Base-by-base conservation (phyloP, 2,888 invertebrate genomes). In the Cataglyphis albicans region DNA sequence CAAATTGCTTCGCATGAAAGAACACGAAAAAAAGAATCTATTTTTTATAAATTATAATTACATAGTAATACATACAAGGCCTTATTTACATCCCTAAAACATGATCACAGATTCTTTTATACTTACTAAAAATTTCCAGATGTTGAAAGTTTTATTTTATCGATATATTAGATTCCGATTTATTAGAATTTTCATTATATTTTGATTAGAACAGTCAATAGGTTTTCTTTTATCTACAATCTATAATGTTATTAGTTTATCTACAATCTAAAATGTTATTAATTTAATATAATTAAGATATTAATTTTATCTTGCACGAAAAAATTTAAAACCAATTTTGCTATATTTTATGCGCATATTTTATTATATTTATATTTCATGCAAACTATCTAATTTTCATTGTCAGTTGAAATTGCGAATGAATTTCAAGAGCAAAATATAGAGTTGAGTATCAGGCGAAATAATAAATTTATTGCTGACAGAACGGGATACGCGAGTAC, bases 1-100 rank as follows among this genome's bases (percentile, higher is more conserved):
- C 81, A 81, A 61, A 76, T 29, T 5, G 25, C 35, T 81, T 75
- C 29, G 38, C 61, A n/a, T 52, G 38, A 81, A 81, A 44, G 29
- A 76, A 75, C 4, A 52, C 15, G 44, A 38, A 75, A 76, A 72
- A 55, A 41, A n/a, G n/a, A 29, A 29, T n/a, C 12, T 29, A 5
- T 12, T 80, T 80, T 72, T 80, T 35, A 59, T 32, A 59, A 18
- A 32, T 21, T 18, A 44, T 44, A 72, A 72, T 80, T 59, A 59
- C 21, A 7, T 9, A 18, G 18, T 21, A 12, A 9, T 44, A 59
- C 12, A 68, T 12, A 9, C 41, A 44, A 80, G 21, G 41, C 10
- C 57, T 41, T 21, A 32, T 25, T 70, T 41, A 55, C 55, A 38
- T 29, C 6, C 32, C 32, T 35, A 25, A 29, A n/a, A n/a, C 38